Evolutionary conservation across 2,888 invertebrate species (phyloP), one percentile per base, ranked within the genome.

Genomic region (Drosophila buzzatii): DNA sequence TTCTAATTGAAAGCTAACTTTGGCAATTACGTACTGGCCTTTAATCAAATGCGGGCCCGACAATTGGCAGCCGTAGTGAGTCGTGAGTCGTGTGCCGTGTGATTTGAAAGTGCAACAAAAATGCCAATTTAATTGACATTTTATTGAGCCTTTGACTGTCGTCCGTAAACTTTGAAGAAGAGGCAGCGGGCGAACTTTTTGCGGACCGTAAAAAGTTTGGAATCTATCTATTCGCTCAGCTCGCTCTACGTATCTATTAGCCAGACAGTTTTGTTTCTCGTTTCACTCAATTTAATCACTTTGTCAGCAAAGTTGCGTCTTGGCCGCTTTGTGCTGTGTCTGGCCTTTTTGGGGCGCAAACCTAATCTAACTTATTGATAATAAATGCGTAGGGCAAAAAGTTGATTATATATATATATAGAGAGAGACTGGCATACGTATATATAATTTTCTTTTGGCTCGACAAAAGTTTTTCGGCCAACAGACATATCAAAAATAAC

Each of bases 1-100:
- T 90, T 86, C 83, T 88, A 88, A 90, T 88, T 88, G 90, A 90
- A 90, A 89, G 88, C 81, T 72, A 90, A 89, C 90, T 90, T 90
- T 86, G 81, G 81, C 85, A 88, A 88, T 90, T 89, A 89, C 79
- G 71, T 57, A 55, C 70, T 73, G 85, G 77, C 76, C 76, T 78
- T 82, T 81, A 87, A 88, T 87, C 87, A 87, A 87, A 90, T 79
- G 70, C 71, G 57, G 56, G 70, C 53, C 64, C 64, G 68, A 68
- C 27, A 44, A 59, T 33, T 31, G 33, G 35, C 41, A 44, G 33
- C 35, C 18, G 51, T 31, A n/a, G 45, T 16, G 9, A 12, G 47
- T 10, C 47, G 27, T 45, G 27, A 4, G 12, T 10, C n/a, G 33
- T 16, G 45, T n/a, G 41, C n/a, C n/a, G 41, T 81, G 61, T 62